These are phyloP conservation scores for Diloba caeruleocephala DNA, from an alignment of 2,888 invertebrate species.

Conservation along the genomic window DNA sequence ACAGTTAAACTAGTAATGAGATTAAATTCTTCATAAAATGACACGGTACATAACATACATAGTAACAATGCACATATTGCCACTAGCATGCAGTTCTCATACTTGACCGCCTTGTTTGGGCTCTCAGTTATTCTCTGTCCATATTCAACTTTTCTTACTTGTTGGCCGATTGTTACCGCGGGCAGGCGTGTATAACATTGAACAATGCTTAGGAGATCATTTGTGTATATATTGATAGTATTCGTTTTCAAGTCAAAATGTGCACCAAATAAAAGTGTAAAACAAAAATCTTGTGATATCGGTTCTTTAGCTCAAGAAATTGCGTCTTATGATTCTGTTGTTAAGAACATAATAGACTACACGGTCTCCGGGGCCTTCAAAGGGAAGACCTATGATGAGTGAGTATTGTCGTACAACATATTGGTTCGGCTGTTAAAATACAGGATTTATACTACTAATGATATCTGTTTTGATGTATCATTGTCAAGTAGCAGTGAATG, in stretches of 20 bases:
- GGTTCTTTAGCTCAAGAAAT: constrained; percentile 87
- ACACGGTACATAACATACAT: constrained; percentile 1
- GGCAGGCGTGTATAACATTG: constrained; percentile 18
- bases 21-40: constrained; percentile 2
- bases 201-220: constrained; percentile 25
- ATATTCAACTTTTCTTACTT: constrained; percentile 17
- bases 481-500: too few relatives aligned
- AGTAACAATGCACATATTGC: constrained; percentile 8
- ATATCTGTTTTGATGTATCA: too few relatives aligned
- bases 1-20: not conserved
- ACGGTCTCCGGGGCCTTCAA: constrained; percentile 84
- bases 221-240: constrained; percentile 2
- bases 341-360: constrained; percentile 85
- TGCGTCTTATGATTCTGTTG: constrained; percentile 85
- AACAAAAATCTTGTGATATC: constrained; percentile 61
- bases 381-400: constrained; percentile 89
- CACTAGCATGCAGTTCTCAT: constrained; percentile 2
- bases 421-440: constrained; percentile 11
- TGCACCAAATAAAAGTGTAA: constrained; percentile 9
- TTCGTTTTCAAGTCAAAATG: constrained; percentile 25
- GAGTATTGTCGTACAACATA: constrained; percentile 60
- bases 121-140: constrained; percentile 11
- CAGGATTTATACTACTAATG: too few relatives aligned
- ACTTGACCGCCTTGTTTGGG: constrained; percentile 18
- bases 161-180: constrained; percentile 16